Conservation (phyloP, 2,797 vertebrate genomes). For the Scomberomorus guttatus region DNA sequence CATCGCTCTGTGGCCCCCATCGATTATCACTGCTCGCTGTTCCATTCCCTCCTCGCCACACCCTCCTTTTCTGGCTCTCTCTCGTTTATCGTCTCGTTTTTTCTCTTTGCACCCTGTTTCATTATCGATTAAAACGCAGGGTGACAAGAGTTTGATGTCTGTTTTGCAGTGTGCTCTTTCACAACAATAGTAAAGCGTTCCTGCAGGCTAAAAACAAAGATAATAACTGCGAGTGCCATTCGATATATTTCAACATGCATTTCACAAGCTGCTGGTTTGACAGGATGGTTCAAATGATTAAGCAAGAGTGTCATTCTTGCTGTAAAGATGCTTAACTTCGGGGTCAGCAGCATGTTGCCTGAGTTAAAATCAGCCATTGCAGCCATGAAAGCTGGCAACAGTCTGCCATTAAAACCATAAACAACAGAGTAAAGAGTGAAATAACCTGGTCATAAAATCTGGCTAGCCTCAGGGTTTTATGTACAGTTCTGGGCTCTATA, state of each 20-base stretch:
- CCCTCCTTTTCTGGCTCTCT: constrained; percentile 15
- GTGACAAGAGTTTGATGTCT: constrained; percentile 64
- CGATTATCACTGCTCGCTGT: constrained; percentile 60
- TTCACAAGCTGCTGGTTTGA: constrained; percentile 42
- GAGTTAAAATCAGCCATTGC: constrained; percentile 71
- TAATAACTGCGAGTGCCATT: neutral
- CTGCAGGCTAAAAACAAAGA: constrained; percentile 3
- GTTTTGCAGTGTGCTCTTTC: constrained; percentile 27
- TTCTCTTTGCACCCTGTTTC: constrained; percentile 63
- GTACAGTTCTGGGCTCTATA: constrained; percentile 78
- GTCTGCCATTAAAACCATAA: constrained; percentile 78
- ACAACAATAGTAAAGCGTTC: neutral
- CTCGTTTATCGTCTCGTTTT: constrained; percentile 52
- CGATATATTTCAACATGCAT: constrained; percentile 15
- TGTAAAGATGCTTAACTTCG: constrained; percentile 51
- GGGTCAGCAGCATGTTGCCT: constrained; percentile 71
- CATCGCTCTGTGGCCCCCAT: constrained; percentile 61
- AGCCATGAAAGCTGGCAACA: constrained; percentile 75
- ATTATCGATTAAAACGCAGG: constrained; percentile 68
- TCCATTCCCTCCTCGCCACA: constrained; percentile 25
- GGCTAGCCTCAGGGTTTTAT: constrained; percentile 74
- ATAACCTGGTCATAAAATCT: constrained; percentile 77
- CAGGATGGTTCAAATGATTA: constrained; percentile 54
- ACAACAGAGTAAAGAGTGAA: constrained; percentile 74
- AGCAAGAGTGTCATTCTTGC: constrained; percentile 52